Evolutionary conservation across 2,888 invertebrate species (phyloP), one percentile per base, ranked within the genome.

Genomic region (Drosophila falleni): DNA sequence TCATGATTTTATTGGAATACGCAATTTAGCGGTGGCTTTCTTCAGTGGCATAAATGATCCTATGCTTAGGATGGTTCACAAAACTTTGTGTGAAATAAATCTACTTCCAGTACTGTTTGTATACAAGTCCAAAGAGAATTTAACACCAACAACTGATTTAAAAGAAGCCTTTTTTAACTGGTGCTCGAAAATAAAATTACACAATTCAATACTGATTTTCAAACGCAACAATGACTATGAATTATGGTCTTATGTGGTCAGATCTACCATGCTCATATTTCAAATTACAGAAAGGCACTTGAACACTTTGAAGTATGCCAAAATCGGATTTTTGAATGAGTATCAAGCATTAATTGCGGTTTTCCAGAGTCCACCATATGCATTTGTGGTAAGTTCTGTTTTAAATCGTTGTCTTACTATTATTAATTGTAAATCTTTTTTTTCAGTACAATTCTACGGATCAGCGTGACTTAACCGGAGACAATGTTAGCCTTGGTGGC

Each of bases 331-430:
- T 15, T 16, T 41, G 53, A 0, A 23, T 2, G 16, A 15, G 0
- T 5, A 11, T 5, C 19, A 16, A 59, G 8, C 10, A 6, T 37
- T 26, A 0, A 31, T 74, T 37, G 54, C 23, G 5, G 11, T 51
- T n/a, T 23, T 13, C 4, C n/a, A 29, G 9, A 23, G 5, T 19
- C 0, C 31, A 1, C 50, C 59, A 1, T 39, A 58, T n/a, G 29
- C 15, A 10, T 65, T 71, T 55, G 11, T 44, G 37, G 71, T 72
- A 42, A 63, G 56, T 33, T 33, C 3, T 15, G 4, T 23, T 26
- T n/a, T 1, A 13, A 15, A 13, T 29, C 0, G 0, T 9, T 9
- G 4, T 3, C 19, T 37, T 31, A 3, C 1, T 37, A 31, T 3
- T 3, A 19, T 23, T 0, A 31, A 49, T 47, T n/a, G 3, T 3